Base-by-base conservation (phyloP, 2,888 invertebrate species). In the Leucophenga maculata region DNA sequence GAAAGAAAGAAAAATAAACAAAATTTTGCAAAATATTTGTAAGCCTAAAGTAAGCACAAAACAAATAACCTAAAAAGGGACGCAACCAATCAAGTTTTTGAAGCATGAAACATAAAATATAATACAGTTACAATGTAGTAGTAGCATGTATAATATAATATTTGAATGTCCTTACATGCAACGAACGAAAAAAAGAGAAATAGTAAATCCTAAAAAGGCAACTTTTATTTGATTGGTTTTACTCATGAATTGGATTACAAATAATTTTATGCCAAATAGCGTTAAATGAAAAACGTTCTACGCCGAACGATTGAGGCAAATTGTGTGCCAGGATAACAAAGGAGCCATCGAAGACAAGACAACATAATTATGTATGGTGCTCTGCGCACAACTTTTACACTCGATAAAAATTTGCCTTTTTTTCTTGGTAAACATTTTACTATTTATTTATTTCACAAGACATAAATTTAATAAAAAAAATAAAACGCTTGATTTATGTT, bases 71-170 rank as follows among this genome's bases (percentile, higher is more conserved):
- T n/a, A 22, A 55, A 55, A 55, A 55, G 55, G 55, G 55, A 18
- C 55, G 16, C 50, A n/a, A 60, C 11, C 70, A 74, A 78, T 79
- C 82, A 78, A 77, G 75, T 72, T 71, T 69, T 72, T 78, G 75
- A 78, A 82, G 79, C 79, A 79, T 72, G 76, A 77, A 80, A 81
- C 77, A 79, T 74, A 75, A 81, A 79, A 74, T 80, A 81, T 81
- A 78, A 83, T 82, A 81, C 79, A 83, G 39, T 39, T 8, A 39
- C 39, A 39, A 39, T 39, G 11, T 11, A 32, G 8, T 32, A 32
- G 8, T 6, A 32, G n/a, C n/a, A n/a, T n/a, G n/a, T 32, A 32
- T 32, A 39, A 39, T 39, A 39, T 39, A 6, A 39, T 6, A 39
- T 39, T 39, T 39, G 39, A 8, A 39, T 39, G 3, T 39, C 11